A percentile compares a stretch with the other conserved stretches of the same genome.
Conservation (phyloP, 2,113 vertebrate genomes). For the Paramormyrops kingsleyae region DNA sequence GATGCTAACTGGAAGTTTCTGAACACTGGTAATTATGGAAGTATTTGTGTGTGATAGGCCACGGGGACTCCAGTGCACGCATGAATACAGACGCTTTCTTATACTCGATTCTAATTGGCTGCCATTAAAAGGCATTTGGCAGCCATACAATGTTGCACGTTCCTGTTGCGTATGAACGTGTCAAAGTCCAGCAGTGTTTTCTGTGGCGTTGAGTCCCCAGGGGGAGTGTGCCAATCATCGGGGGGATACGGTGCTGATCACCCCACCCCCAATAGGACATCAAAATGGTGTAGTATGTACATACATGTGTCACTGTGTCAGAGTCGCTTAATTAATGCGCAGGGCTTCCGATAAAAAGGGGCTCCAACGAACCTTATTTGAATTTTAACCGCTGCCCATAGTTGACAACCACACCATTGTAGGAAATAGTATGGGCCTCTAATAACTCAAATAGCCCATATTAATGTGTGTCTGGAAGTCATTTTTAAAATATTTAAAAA, state of each 20-base stretch:
- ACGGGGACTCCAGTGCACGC: neutral
- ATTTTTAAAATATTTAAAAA: neutral
- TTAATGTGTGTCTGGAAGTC: neutral
- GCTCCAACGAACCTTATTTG: neutral
- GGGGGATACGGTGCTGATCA: neutral
- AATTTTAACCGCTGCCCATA: neutral
- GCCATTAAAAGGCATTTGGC: neutral
- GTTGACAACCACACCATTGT: neutral
- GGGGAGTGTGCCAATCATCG: neutral
- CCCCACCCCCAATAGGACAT: neutral
- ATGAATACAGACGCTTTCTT: too few species aligned
- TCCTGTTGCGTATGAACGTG: neutral
- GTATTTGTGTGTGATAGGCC: neutral
- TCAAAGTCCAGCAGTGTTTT: neutral
- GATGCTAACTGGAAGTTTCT: neutral
- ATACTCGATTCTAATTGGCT: neutral
- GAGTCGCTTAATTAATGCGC: neutral
- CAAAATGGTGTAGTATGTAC: neutral
- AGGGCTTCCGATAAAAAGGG: neutral
- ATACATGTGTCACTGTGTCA: neutral
- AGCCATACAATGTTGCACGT: neutral
- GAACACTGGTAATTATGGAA: neutral
- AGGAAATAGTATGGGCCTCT: neutral
- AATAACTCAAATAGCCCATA: neutral
- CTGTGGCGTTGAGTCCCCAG: neutral